Conservation (phyloP, 2,797 vertebrate species). For the Etheostoma nigrum region DNA sequence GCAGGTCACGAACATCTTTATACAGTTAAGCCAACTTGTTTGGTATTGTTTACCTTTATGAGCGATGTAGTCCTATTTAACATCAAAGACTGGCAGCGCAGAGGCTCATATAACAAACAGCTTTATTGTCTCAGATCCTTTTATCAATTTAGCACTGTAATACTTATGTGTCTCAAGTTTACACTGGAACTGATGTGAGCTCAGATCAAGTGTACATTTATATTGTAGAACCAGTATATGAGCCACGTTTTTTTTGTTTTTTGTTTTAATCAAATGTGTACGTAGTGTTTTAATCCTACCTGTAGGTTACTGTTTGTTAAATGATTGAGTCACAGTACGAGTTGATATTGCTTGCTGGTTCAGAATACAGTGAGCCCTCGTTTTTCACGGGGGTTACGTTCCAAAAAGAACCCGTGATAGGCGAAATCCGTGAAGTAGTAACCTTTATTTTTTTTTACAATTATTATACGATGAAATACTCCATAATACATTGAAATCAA, state of each 20-base stretch:
- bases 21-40: conserved; percentile 9
- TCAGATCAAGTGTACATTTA: conserved; percentile 52
- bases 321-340: not conserved
- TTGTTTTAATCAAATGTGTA: not conserved
- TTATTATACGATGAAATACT: no score
- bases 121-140: conserved; percentile 54
- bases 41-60: conserved; percentile 32
- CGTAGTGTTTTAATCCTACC: not conserved
- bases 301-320: not conserved
- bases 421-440: no score
- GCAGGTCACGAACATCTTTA: conserved; percentile 35
- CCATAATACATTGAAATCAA: no score
- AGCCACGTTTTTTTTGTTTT: not conserved
- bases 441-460: no score
- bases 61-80: conserved; percentile 36
- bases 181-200: conserved; percentile 26
- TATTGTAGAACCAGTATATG: conserved; percentile 33
- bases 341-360: not conserved
- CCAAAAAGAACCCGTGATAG: no score
- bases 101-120: conserved; percentile 61
- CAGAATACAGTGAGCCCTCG: not conserved
- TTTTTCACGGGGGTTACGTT: no score
- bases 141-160: conserved; percentile 41
- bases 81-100: conserved; percentile 50
- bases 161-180: conserved; percentile 46